A percentile compares a stretch with the other conserved stretches of the same genome.
phyloP scores from a whole-genome alignment of 2,888 invertebrate genomes.

The Philereme transversata region DNA sequence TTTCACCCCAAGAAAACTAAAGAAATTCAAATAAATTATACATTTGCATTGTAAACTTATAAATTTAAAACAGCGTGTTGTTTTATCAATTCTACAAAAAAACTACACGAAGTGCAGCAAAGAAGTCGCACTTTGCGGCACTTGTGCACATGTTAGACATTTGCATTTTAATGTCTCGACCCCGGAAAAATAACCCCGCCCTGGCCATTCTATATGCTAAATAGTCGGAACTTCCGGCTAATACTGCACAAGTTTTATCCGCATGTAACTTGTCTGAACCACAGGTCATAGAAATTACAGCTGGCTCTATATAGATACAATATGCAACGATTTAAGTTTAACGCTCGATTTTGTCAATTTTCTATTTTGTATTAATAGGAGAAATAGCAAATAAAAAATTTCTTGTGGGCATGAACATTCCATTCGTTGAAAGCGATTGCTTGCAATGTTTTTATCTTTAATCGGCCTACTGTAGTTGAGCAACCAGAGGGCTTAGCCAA shows the following conservation, averaged over 20 bases:
- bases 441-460: no score
- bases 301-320: conserved; percentile 1
- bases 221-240: conserved; percentile 55
- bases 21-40: neutral
- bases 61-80: conserved; percentile 7
- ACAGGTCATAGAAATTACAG: conserved; percentile 9
- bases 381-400: no score
- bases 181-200: conserved; percentile 60
- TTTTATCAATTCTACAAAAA: conserved; percentile 12
- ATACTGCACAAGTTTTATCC: conserved; percentile 58
- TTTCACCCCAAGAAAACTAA: neutral
- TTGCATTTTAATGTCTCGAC: conserved; percentile 65
- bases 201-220: conserved; percentile 65
- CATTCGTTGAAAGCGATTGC: no score
- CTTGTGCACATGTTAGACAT: conserved; percentile 53
- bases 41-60: neutral
- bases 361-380: no score
- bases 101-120: conserved; percentile 45
- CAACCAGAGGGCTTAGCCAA: no score
- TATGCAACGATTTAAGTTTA: neutral
- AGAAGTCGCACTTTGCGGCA: conserved; percentile 45
- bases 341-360: no score
- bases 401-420: no score
- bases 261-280: conserved; percentile 37
- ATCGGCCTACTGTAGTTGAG: no score